Evolutionary conservation across 2,888 invertebrate species (phyloP), one percentile per base, ranked within the genome.

Genomic region (Drosophila colorata): DNA sequence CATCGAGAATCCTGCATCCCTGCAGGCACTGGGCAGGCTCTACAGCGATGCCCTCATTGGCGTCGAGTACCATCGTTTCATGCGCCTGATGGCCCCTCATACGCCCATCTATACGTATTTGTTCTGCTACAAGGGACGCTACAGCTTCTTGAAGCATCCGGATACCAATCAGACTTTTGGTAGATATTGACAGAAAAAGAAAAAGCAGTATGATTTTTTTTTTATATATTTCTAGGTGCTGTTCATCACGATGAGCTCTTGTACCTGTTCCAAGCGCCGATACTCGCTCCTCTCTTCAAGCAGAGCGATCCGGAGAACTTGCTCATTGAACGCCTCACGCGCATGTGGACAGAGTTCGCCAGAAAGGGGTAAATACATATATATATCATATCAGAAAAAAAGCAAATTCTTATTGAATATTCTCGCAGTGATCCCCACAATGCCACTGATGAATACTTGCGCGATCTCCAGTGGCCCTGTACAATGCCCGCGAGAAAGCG

Each of bases 81-180:
- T 94, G 0, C 93, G 94, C 76, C 84, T 95, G 28, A 91, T 95
- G 74, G 92, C 94, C 0, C 91, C 93, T 4, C 92, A 93, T 59
- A 94, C 93, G 0, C 91, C 92, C 0, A 94, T 95, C 7, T 95
- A 93, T 88, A 95, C 94, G 75, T 95, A 94, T 84, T 90, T 93
- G 57, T 95, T 95, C 75, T 93, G 93, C 1, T 95, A 94, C 82
- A 93, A 94, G 69, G 95, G 95, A 14, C 93, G 94, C 66, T 93
- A 93, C 78, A 95, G 95, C 80, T 93, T 93, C 80, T 93, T 83
- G 52, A 93, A 93, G 64, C 92, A 93, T 6, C 92, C 91, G 1
- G 69, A 71, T 1, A 88, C 59, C 7, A 82, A 88, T 55, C 91
- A 92, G 73, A 93, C 93, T 1, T 90, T 91, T 55, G 93, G 94